These are phyloP conservation scores for Lasioglossum lativentre DNA, from an alignment of 2,888 invertebrate species.

Conservation along the genomic window DNA sequence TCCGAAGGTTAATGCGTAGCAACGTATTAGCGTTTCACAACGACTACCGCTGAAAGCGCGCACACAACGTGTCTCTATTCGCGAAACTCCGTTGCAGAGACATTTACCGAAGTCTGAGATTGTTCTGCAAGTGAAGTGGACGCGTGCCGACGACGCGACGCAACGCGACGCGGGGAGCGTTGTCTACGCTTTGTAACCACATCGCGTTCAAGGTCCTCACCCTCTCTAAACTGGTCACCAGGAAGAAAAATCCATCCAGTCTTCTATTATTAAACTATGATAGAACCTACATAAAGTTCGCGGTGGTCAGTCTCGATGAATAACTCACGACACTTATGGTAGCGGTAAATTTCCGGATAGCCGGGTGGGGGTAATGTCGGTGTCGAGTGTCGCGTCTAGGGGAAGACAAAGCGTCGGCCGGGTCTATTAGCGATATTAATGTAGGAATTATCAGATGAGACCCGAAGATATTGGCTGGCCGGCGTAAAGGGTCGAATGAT, in stretches of 20 bases:
- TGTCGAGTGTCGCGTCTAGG: constrained; percentile 42
- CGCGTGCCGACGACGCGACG: constrained; percentile 26
- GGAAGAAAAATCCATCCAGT: not conserved
- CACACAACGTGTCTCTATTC: not conserved
- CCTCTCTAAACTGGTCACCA: constrained; percentile 36
- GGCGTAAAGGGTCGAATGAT: constrained; percentile 65
- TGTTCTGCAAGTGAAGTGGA: constrained; percentile 57
- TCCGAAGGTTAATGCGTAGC: not conserved
- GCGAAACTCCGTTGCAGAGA: constrained; percentile 14
- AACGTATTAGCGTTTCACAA: not conserved
- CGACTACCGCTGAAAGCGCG: not conserved
- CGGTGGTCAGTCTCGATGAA: not conserved
- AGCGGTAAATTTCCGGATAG: not conserved
- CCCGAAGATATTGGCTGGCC: constrained; percentile 55
- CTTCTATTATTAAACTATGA: constrained; percentile 42
- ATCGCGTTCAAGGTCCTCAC: constrained; percentile 58
- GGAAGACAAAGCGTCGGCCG: constrained; percentile 53
- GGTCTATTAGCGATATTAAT: constrained; percentile 69
- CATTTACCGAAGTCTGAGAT: constrained; percentile 48
- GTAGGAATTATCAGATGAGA: constrained; percentile 71
- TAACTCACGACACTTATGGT: constrained; percentile 22
- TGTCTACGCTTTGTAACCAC: constrained; percentile 41
- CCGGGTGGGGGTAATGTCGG: constrained; percentile 38
- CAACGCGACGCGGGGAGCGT: constrained; percentile 18
- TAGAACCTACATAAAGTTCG: not conserved